Conservation (phyloP, 2,797 vertebrate genomes). For the Poecilia wingei region DNA sequence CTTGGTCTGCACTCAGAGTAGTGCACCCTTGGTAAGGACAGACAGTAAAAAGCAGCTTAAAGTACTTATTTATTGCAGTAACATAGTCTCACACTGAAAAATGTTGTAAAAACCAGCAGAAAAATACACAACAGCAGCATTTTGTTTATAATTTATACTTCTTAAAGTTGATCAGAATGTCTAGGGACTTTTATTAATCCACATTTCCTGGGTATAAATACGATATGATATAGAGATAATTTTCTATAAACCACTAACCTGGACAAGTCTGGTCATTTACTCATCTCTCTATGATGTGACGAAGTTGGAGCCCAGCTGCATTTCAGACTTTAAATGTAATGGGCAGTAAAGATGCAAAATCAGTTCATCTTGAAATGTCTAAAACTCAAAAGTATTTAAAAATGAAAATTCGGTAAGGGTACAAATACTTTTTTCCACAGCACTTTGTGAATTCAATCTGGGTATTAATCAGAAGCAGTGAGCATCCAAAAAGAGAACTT, state of each 20-base stretch:
- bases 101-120: neutral
- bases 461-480: neutral
- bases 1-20: neutral
- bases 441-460: neutral
- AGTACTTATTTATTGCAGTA: neutral
- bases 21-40: neutral
- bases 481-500: constrained; percentile 24
- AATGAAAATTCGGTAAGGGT: neutral
- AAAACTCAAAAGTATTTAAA: neutral
- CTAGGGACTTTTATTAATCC: neutral
- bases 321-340: neutral
- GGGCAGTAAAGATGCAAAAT: neutral
- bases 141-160: no score
- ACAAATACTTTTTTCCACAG: neutral
- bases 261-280: neutral
- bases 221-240: neutral
- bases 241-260: neutral
- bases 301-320: neutral
- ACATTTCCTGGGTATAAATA: neutral
- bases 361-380: neutral
- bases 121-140: neutral
- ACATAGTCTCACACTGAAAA: neutral
- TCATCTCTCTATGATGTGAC: neutral
- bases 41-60: neutral
- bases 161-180: neutral